Percentiles rank a stretch among this genome's conserved stretches.
phyloP scores from a whole-genome alignment of 2,888 invertebrate genomes.

The Nysson spinosus region DNA sequence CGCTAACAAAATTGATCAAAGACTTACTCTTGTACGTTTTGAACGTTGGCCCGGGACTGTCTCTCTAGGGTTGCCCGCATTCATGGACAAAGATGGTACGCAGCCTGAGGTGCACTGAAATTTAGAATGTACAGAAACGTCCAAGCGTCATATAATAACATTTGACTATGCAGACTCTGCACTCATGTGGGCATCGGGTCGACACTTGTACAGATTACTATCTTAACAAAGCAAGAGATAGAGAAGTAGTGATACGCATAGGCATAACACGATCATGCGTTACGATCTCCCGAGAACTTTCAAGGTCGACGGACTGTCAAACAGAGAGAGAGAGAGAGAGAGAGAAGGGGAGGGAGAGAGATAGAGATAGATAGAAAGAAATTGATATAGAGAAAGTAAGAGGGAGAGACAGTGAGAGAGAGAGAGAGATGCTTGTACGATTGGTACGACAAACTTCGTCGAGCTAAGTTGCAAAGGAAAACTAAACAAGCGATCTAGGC shows the following conservation, averaged over 20 bases:
- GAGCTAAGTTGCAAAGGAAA: too few relatives aligned
- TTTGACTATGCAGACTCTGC: conserved; percentile 62
- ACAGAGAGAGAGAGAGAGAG: conserved; percentile 12
- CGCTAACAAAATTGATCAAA: conserved; percentile 65
- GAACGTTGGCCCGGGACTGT: conserved; percentile 68
- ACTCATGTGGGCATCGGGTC: conserved; percentile 63
- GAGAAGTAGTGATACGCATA: conserved; percentile 32
- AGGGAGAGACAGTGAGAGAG: not conserved
- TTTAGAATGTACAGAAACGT: conserved; percentile 69
- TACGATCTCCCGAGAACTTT: conserved; percentile 1
- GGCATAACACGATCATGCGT: conserved; percentile 23
- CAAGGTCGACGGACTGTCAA: conserved; percentile 1
- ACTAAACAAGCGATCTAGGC: too few relatives aligned
- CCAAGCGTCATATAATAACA: conserved; percentile 62
- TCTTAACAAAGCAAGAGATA: conserved; percentile 21
- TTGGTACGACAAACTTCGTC: too few relatives aligned
- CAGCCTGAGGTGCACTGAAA: conserved; percentile 71
- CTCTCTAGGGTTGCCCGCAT: conserved; percentile 68
- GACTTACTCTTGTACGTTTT: conserved; percentile 69
- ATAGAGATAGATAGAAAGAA: conserved; percentile 9
- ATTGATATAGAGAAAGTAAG: conserved; percentile 18
- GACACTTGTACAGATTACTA: conserved; percentile 49
- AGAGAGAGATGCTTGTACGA: too few relatives aligned
- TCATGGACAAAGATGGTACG: conserved; percentile 73
- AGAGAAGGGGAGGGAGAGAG: conserved; percentile 9